These are phyloP conservation scores for Hypanus sabinus DNA, from an alignment of 2,113 vertebrate genomes.

Conservation along the genomic window DNA sequence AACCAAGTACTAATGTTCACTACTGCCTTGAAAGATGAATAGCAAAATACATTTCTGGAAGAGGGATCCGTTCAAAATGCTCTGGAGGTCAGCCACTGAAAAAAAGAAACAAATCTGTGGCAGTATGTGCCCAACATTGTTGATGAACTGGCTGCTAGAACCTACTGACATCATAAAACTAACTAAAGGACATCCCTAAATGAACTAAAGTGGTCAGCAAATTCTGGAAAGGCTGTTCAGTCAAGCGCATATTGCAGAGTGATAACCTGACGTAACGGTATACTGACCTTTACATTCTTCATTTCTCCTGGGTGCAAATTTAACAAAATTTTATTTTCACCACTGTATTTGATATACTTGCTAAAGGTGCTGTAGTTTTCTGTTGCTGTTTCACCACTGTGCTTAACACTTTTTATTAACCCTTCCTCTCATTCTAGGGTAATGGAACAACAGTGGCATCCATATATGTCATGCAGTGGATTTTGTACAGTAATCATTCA, in stretches of 20 bases:
- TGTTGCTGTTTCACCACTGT: not conserved
- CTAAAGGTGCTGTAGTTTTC: not conserved
- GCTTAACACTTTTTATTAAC: not conserved
- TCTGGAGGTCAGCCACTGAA: not conserved
- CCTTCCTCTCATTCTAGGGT: not conserved
- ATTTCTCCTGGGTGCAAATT: not conserved
- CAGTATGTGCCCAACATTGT: not conserved
- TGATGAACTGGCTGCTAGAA: not conserved
- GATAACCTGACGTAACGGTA: not conserved
- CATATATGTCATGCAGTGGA: not conserved
- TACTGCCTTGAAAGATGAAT: not conserved
- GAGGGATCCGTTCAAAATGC: no score
- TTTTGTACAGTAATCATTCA: not conserved
- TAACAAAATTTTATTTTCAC: not conserved
- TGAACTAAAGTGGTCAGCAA: not conserved
- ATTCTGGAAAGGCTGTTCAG: not conserved
- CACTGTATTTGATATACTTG: not conserved
- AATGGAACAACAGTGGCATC: not conserved
- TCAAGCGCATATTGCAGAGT: not conserved
- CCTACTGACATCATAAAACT: not conserved
- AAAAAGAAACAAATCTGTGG: not conserved
- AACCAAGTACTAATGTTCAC: not conserved
- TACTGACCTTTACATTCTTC: not conserved
- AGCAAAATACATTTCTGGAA: not conserved
- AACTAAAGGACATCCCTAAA: not conserved